Evolutionary conservation across 2,888 invertebrate species (phyloP).

Genomic region (Meliscaeva auricollis): DNA sequence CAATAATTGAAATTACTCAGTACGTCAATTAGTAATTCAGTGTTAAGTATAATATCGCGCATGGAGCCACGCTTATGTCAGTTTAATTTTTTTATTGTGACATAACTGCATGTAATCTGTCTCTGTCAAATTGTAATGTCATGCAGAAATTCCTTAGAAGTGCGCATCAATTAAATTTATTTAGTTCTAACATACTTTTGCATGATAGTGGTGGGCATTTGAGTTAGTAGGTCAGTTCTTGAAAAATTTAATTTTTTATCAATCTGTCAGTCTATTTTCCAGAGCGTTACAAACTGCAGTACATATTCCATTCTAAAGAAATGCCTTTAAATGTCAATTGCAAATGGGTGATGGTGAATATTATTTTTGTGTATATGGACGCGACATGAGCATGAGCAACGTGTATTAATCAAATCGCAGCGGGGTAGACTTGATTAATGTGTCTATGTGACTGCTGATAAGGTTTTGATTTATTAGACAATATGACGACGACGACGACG

Average conservation of each 20-base stretch:
- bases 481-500: conserved; percentile 14
- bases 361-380: not conserved
- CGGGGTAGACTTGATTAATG: conserved; percentile 62
- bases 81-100: conserved; percentile 5
- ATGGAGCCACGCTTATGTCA: conserved; percentile 30
- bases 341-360: no score
- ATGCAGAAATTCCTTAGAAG: not conserved
- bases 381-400: conserved; percentile 9
- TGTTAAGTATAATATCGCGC: conserved; percentile 19
- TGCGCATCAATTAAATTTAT: no score
- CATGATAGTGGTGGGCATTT: not conserved
- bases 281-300: not conserved
- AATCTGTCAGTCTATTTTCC: conserved; percentile 21
- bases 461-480: conserved; percentile 71
- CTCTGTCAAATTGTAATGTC: not conserved
- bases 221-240: conserved; percentile 24
- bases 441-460: conserved; percentile 50
- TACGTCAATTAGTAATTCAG: conserved; percentile 44
- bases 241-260: conserved; percentile 4
- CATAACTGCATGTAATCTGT: not conserved
- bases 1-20: conserved; percentile 44
- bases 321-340: conserved; percentile 42
- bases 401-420: conserved; percentile 54
- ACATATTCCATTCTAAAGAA: not conserved
- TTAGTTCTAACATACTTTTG: not conserved